Evolutionary conservation across 2,113 vertebrate species (phyloP).

Genomic region (Eudyptes chrysolophus): DNA sequence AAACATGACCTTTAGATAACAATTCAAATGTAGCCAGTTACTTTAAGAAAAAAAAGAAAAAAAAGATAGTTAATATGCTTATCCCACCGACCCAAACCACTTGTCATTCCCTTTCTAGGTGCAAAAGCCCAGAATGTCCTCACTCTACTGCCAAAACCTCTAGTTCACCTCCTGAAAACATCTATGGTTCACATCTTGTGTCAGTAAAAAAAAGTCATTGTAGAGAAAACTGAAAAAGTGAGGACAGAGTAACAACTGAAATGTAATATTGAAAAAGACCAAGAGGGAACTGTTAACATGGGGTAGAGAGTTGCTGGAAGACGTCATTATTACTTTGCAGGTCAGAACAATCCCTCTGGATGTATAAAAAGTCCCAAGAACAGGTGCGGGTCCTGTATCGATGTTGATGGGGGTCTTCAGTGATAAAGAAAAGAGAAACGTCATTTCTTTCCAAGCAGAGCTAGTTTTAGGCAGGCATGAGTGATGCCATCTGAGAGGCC

Average conservation of each 20-base stretch:
- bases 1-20: not conserved
- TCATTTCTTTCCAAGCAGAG: not conserved
- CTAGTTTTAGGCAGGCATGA: not conserved
- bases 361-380: not conserved
- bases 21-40: not conserved
- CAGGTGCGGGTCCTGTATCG: not conserved
- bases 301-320: not conserved
- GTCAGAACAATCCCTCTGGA: not conserved
- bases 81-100: not conserved
- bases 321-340: not conserved
- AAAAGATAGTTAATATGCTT: not conserved
- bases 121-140: not conserved
- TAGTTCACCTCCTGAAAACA: not conserved
- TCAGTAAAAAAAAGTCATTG: not conserved
- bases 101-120: not conserved
- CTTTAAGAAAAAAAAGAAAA: not conserved
- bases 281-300: not conserved
- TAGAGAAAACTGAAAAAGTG: not conserved
- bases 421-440: not conserved
- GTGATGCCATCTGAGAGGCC: not conserved
- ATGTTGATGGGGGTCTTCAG: not conserved
- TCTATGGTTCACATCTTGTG: not conserved
- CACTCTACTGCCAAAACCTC: not conserved
- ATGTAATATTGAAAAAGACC: not conserved
- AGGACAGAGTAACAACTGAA: not conserved